Conservation (phyloP, 2,113 vertebrate species). For the Willisornis vidua region DNA sequence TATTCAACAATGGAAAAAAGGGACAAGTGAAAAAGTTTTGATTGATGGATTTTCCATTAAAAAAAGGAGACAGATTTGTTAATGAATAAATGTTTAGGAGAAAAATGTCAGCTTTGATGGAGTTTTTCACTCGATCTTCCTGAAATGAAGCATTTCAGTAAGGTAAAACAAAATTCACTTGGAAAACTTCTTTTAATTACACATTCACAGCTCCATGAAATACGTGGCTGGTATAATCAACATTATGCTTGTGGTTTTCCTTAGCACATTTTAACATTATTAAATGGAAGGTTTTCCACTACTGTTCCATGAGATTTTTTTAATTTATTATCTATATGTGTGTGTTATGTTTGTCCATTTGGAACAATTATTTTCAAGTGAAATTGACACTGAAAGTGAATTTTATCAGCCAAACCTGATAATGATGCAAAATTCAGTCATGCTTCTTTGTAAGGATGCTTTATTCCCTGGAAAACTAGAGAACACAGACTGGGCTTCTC, state of each 20-base stretch:
- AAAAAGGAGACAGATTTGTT: background rate
- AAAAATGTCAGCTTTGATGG: background rate
- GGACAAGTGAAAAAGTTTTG: background rate
- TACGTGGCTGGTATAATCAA: background rate
- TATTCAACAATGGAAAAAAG: background rate
- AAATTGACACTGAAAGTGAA: background rate
- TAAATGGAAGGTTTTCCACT: background rate
- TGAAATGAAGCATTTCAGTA: background rate
- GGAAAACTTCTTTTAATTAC: background rate
- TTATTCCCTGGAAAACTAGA: background rate
- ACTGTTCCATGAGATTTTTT: background rate
- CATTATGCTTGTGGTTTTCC: background rate
- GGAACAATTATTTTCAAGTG: background rate
- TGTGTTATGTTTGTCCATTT: background rate
- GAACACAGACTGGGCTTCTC: background rate
- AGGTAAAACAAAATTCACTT: background rate
- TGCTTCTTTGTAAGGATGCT: background rate
- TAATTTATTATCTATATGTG: background rate
- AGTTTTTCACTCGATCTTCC: background rate
- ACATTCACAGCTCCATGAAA: background rate
- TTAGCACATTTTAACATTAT: background rate
- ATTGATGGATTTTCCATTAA: background rate
- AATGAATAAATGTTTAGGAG: slow-evolving; percentile 2
- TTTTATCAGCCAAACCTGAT: background rate
- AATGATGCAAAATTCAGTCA: background rate